These are phyloP conservation scores for Psilopsiagon aymara DNA, from an alignment of 2,113 vertebrate genomes.

Conservation along the genomic window DNA sequence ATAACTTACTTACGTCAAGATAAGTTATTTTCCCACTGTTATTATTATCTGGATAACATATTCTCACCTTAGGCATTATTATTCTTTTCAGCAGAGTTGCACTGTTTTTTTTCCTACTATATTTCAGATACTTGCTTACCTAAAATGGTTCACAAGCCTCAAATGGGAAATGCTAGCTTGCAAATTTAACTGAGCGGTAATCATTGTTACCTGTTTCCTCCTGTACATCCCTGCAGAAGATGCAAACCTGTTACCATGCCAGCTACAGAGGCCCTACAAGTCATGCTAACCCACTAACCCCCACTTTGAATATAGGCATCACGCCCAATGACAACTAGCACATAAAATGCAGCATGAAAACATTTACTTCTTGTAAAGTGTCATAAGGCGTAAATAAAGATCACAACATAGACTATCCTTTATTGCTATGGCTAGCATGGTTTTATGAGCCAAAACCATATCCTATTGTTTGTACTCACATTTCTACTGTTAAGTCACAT, in stretches of 20 bases:
- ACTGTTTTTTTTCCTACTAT: background rate
- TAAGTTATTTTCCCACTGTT: constrained; percentile 19
- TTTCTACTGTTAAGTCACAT: constrained; percentile 10
- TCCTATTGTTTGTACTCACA: background rate
- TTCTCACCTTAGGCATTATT: constrained; percentile 30
- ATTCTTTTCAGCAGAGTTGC: background rate
- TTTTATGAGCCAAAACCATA: background rate
- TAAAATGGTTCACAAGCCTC: background rate
- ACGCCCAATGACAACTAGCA: background rate
- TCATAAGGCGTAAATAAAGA: background rate
- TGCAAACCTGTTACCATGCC: background rate
- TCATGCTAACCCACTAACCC: background rate
- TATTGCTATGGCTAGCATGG: background rate
- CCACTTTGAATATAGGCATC: background rate
- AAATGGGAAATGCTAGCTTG: background rate
- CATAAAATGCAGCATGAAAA: background rate
- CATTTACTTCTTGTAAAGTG: background rate
- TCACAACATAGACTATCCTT: background rate
- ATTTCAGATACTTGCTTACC: background rate
- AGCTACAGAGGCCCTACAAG: background rate
- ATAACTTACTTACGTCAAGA: constrained; percentile 7
- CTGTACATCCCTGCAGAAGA: background rate
- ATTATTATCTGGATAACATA: constrained; percentile 28
- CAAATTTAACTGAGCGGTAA: background rate
- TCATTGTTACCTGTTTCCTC: background rate